Percentiles rank a stretch among this genome's conserved stretches.
phyloP scores from a whole-genome alignment of 2,113 vertebrate species.

The Cyanoliseus patagonus region DNA sequence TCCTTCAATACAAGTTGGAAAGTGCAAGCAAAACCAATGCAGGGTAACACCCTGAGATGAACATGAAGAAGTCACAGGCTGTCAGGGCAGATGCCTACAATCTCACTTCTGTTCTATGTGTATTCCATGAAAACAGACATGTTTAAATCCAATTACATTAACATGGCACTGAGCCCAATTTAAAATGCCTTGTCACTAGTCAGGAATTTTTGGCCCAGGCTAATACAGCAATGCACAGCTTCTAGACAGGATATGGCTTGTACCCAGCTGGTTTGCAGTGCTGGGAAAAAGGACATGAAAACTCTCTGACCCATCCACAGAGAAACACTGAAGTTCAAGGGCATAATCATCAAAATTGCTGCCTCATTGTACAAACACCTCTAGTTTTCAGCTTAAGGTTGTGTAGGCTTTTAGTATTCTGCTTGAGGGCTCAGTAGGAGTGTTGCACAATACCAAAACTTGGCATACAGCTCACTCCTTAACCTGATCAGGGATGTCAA shows the following conservation, averaged over 20 bases:
- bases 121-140: neutral
- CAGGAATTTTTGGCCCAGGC: neutral
- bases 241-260: constrained; percentile 5
- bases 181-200: neutral
- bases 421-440: constrained; percentile 6
- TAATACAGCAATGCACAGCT: neutral
- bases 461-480: neutral
- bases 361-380: constrained; percentile 18
- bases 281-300: neutral
- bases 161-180: neutral
- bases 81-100: too few species aligned
- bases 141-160: neutral
- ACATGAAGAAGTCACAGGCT: neutral
- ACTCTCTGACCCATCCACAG: constrained; percentile 14
- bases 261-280: constrained; percentile 8
- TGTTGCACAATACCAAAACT: constrained; percentile 5
- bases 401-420: constrained; percentile 1
- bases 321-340: neutral
- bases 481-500: neutral
- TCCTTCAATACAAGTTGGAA: neutral
- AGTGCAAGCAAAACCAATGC: neutral
- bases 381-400: constrained; percentile 37
- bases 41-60: neutral
- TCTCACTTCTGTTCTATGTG: accelerated
- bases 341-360: constrained; percentile 40